Conservation (phyloP, 2,797 vertebrate genomes). For the Limnodromus scolopaceus region DNA sequence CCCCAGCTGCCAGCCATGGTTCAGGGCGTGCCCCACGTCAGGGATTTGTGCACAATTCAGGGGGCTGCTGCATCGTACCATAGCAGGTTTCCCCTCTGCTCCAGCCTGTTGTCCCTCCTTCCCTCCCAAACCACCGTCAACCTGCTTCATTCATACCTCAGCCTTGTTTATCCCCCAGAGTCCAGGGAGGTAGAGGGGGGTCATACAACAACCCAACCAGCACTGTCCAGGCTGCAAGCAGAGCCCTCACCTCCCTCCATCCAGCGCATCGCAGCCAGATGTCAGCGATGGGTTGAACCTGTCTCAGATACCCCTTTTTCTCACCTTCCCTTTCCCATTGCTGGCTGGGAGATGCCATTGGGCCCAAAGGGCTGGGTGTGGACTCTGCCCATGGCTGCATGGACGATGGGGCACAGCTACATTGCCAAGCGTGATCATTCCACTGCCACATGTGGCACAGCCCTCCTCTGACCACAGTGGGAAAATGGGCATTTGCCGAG, state of each 20-base stretch:
- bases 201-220: not conserved
- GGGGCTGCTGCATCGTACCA: fast-evolving
- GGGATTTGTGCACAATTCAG: not conserved
- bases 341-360: not conserved
- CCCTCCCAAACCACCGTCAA: not conserved
- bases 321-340: not conserved
- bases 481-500: not conserved
- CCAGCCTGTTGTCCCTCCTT: not conserved
- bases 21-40: not conserved
- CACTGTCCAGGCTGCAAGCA: fast-evolving
- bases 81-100: not conserved
- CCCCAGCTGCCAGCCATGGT: not conserved
- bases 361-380: not conserved
- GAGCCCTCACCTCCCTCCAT: not conserved
- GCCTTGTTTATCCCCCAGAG: not conserved
- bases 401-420: not conserved
- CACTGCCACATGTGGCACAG: fast-evolving
- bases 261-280: not conserved
- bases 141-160: not conserved
- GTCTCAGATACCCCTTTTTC: not conserved
- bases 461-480: not conserved
- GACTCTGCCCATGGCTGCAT: fast-evolving
- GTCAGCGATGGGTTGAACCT: not conserved
- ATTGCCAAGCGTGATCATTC: fast-evolving
- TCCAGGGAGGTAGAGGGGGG: not conserved